A percentile compares a stretch with the other conserved stretches of the same genome.
phyloP scores from a whole-genome alignment of 1,140 invertebrate species.

The Asbolus verrucosus region DNA sequence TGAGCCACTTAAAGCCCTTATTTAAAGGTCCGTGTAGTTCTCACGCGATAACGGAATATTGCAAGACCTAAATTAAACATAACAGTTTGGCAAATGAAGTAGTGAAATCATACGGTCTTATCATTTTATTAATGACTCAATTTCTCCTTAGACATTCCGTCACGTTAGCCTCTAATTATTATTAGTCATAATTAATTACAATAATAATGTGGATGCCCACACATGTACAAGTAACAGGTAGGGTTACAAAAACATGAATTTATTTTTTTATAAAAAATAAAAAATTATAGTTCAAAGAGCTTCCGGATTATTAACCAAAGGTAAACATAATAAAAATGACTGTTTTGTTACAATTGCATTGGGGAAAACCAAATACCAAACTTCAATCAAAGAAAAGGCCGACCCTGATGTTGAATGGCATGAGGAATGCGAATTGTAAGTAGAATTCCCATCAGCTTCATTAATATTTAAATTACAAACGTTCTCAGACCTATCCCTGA shows the following conservation, averaged over 20 bases:
- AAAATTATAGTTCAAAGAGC: slow-evolving; percentile 79
- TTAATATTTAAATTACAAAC: slow-evolving; percentile 45
- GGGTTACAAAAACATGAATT: slow-evolving; percentile 24
- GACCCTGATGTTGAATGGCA: slow-evolving; percentile 88
- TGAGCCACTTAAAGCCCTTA: slow-evolving; percentile 3
- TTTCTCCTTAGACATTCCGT: slow-evolving; percentile 35
- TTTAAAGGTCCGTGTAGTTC: not conserved
- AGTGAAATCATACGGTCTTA: slow-evolving; percentile 32
- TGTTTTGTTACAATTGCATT: slow-evolving; percentile 94
- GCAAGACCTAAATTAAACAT: not conserved
- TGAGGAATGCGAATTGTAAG: slow-evolving; percentile 95
- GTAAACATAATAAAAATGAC: slow-evolving; percentile 93
- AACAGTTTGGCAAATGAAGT: not conserved
- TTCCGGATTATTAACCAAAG: slow-evolving; percentile 80
- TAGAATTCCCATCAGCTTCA: slow-evolving; percentile 52
- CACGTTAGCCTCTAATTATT: slow-evolving; percentile 19
- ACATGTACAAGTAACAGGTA: slow-evolving; percentile 85
- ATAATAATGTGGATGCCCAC: slow-evolving; percentile 87
- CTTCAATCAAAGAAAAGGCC: slow-evolving; percentile 92
- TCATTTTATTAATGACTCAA: slow-evolving; percentile 31
- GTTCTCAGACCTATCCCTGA: slow-evolving; percentile 79
- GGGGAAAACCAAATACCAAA: slow-evolving; percentile 96
- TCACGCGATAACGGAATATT: slow-evolving; percentile 29
- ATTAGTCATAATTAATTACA: slow-evolving; percentile 34
- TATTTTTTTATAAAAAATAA: slow-evolving; percentile 44